A percentile compares a stretch with the other conserved stretches of the same genome.
Evolutionary conservation across 1,140 invertebrate genomes (phyloP).

Genomic region (Hylaeus volcanicus): DNA sequence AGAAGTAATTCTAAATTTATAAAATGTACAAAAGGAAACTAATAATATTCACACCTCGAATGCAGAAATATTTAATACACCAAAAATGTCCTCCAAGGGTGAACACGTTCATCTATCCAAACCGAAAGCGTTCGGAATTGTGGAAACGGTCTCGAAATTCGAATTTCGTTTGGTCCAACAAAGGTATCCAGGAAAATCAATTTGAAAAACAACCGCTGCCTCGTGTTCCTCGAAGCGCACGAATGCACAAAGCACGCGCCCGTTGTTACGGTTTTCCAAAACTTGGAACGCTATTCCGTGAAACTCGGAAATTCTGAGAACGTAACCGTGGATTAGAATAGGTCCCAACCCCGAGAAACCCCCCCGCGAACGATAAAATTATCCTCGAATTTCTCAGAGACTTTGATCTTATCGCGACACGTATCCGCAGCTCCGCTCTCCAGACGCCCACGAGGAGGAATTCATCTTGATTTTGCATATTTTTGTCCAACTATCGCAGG

Average conservation of each 20-base stretch:
- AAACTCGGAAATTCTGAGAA: neutral
- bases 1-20: too few species aligned
- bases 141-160: neutral
- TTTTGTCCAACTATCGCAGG: constrained; percentile 83
- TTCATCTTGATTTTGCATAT: constrained; percentile 29
- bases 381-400: neutral
- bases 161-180: neutral
- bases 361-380: neutral
- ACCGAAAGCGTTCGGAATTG: neutral
- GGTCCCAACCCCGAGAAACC: too few species aligned
- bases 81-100: neutral
- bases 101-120: neutral
- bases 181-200: neutral
- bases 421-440: neutral
- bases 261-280: neutral
- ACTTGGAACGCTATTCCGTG: neutral
- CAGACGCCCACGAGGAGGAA: neutral
- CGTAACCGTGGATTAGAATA: neutral
- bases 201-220: neutral
- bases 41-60: too few species aligned
- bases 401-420: constrained; percentile 2
- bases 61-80: too few species aligned
- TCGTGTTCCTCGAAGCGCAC: neutral
- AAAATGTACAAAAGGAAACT: too few species aligned
- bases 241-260: neutral